These are phyloP conservation scores for Emydoidea blandingii DNA, from an alignment of 2,797 vertebrate genomes.

Conservation along the genomic window DNA sequence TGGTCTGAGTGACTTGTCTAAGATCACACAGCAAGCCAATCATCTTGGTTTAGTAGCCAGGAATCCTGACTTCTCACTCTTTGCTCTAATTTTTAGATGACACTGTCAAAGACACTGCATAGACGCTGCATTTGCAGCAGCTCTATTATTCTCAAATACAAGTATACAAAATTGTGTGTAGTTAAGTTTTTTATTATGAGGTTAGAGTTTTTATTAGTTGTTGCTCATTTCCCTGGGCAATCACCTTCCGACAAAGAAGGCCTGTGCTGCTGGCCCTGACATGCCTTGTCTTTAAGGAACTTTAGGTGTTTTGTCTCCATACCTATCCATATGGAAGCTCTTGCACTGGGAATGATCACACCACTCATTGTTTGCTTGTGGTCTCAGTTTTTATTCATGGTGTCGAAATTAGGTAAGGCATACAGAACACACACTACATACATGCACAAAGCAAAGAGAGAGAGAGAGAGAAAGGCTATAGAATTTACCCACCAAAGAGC, in stretches of 20 bases:
- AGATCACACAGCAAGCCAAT: accelerated
- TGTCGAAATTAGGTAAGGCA: neutral
- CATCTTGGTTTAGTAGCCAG: accelerated
- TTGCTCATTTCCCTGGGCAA: neutral
- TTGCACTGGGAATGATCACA: neutral
- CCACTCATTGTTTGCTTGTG: accelerated
- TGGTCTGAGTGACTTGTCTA: accelerated
- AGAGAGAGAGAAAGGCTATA: neutral
- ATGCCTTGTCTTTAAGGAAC: neutral
- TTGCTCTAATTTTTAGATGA: neutral
- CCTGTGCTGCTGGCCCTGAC: neutral
- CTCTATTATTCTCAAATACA: neutral
- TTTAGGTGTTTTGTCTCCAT: neutral
- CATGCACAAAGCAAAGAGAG: neutral
- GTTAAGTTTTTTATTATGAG: neutral
- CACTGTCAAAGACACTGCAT: neutral
- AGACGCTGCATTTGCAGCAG: neutral
- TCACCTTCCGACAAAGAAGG: neutral
- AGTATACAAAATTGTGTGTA: neutral
- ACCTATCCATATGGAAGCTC: neutral
- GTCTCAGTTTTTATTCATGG: neutral
- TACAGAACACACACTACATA: accelerated
- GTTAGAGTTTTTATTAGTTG: neutral
- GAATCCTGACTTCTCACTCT: neutral
- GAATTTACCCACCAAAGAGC: neutral